Conservation (phyloP, 2,888 invertebrate genomes). For the Steinernema scapterisci region DNA sequence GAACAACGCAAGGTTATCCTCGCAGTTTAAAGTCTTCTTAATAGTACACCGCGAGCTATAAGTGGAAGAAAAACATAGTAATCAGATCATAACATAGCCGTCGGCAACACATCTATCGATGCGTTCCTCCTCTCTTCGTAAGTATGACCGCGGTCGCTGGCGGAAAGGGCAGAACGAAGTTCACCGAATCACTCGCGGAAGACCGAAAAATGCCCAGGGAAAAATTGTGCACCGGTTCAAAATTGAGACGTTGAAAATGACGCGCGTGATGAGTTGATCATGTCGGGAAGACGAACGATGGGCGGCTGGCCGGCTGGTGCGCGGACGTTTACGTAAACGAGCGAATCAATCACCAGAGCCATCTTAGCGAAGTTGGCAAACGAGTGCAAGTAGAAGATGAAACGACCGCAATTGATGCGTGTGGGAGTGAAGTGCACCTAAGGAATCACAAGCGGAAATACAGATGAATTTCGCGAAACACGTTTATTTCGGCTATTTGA, state of each 20-base stretch:
- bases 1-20: no score
- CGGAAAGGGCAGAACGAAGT: no score
- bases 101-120: not conserved
- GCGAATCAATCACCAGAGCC: slow-evolving; percentile 18
- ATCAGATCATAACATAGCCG: slow-evolving; percentile 2
- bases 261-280: not conserved
- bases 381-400: slow-evolving; percentile 9
- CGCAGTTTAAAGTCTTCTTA: no score
- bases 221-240: not conserved
- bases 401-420: not conserved
- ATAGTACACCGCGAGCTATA: no score
- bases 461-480: no score
- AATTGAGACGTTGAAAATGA: not conserved
- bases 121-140: not conserved
- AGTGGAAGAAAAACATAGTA: not conserved
- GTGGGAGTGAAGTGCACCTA: slow-evolving; percentile 12
- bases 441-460: not conserved
- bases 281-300: not conserved
- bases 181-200: not conserved
- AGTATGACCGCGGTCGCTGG: not conserved
- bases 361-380: not conserved
- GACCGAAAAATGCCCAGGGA: not conserved
- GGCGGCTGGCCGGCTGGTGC: no score
- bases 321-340: slow-evolving; percentile 1
- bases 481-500: no score